Evolutionary conservation across 2,888 invertebrate genomes (phyloP).

Genomic region (Xylota sylvarum): DNA sequence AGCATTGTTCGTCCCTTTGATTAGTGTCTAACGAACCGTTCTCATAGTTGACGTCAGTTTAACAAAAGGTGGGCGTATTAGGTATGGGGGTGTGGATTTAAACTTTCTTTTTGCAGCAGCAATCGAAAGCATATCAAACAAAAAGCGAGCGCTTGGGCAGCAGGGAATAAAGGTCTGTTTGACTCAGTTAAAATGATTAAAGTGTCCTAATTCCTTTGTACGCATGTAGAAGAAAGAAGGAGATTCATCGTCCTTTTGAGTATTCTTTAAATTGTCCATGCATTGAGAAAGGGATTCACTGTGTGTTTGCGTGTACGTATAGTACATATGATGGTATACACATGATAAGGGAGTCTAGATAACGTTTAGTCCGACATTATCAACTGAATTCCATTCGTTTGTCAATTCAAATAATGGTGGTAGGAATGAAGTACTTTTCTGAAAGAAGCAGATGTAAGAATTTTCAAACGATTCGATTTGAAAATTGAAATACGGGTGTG

Average conservation of each 20-base stretch:
- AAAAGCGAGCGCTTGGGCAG: slow-evolving; percentile 7
- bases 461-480: slow-evolving; percentile 13
- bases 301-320: slow-evolving; percentile 46
- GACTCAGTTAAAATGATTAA: slow-evolving; percentile 70
- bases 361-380: slow-evolving; percentile 53
- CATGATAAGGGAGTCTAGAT: slow-evolving; percentile 56
- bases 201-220: slow-evolving; percentile 59
- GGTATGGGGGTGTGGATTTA: slow-evolving; percentile 50
- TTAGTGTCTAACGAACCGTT: slow-evolving; percentile 77
- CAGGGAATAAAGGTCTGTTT: slow-evolving; percentile 16
- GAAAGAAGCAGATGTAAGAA: slow-evolving; percentile 7
- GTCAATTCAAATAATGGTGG: slow-evolving; percentile 68
- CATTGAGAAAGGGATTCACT: slow-evolving; percentile 27
- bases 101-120: slow-evolving; percentile 45
- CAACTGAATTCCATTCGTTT: slow-evolving; percentile 62
- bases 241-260: slow-evolving; percentile 9
- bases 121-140: slow-evolving; percentile 14
- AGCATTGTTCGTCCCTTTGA: slow-evolving; percentile 71
- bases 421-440: slow-evolving; percentile 18
- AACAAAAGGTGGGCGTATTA: slow-evolving; percentile 56
- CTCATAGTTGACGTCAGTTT: slow-evolving; percentile 65
- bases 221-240: slow-evolving; percentile 3
- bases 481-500: slow-evolving; percentile 30
- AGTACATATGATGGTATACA: neutral
- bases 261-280: slow-evolving; percentile 27